A percentile compares a stretch with the other conserved stretches of the same genome.
Evolutionary conservation across 1,140 invertebrate species (phyloP).

Genomic region (Pseudomyrmex cubaensis): DNA sequence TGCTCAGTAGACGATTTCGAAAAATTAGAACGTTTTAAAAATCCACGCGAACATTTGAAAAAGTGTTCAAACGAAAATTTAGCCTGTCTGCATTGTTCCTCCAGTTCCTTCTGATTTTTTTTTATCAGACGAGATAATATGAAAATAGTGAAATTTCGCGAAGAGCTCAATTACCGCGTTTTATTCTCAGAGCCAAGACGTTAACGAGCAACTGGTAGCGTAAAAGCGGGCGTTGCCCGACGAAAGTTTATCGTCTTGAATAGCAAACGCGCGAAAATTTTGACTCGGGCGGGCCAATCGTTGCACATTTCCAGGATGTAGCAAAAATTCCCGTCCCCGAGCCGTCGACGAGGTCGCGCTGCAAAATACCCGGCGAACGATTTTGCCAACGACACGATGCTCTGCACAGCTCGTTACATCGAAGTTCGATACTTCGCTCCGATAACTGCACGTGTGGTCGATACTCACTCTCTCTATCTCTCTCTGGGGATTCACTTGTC

Average conservation of each 20-base stretch:
- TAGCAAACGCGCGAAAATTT: conserved; percentile 23
- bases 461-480: conserved; percentile 26
- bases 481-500: conserved; percentile 49
- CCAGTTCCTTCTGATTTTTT: not conserved
- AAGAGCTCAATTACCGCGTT: conserved; percentile 16
- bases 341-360: not conserved
- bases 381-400: conserved; percentile 10
- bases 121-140: not conserved
- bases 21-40: no score
- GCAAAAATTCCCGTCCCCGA: conserved; percentile 14
- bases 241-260: conserved; percentile 49
- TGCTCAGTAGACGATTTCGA: no score
- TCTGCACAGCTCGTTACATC: conserved; percentile 40
- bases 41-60: not conserved
- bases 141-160: conserved; percentile 23
- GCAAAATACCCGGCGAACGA: conserved; percentile 20
- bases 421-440: conserved; percentile 47
- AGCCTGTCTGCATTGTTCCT: not conserved
- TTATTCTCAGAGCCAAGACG: not conserved
- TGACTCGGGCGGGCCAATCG: not conserved
- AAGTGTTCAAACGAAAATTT: not conserved
- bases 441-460: conserved; percentile 39
- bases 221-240: not conserved
- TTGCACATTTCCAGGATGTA: conserved; percentile 1
- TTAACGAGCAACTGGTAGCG: conserved; percentile 6